These are phyloP conservation scores for Cydia fagiglandana DNA, from an alignment of 1,140 invertebrate genomes.

Conservation along the genomic window DNA sequence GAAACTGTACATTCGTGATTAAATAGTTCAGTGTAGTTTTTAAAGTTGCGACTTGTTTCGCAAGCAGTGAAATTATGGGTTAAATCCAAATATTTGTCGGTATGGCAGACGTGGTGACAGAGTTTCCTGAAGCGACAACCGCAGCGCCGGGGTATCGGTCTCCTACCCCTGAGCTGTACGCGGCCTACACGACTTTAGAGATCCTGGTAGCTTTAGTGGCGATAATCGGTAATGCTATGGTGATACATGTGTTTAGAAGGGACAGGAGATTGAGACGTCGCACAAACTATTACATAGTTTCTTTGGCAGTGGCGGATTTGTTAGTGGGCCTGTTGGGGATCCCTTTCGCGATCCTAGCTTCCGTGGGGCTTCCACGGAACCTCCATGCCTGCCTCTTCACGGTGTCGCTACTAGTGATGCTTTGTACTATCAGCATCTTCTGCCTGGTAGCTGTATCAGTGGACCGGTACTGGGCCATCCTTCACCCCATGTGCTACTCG, in stretches of 20 bases:
- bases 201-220: slow-evolving; percentile 89
- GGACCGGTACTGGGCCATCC: slow-evolving; percentile 95
- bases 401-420: slow-evolving; percentile 90
- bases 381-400: slow-evolving; percentile 92
- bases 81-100: slow-evolving; percentile 34
- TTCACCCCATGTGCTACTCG: slow-evolving; percentile 94
- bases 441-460: slow-evolving; percentile 94
- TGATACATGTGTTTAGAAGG: slow-evolving; percentile 89
- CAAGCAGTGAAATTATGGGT: slow-evolving; percentile 34
- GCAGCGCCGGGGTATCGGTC: slow-evolving; percentile 59
- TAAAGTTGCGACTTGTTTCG: slow-evolving; percentile 20
- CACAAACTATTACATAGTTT: slow-evolving; percentile 95
- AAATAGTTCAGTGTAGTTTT: not conserved
- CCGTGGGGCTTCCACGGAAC: slow-evolving; percentile 83
- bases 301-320: slow-evolving; percentile 91
- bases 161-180: slow-evolving; percentile 79
- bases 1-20: not conserved
- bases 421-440: slow-evolving; percentile 95
- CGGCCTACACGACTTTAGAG: slow-evolving; percentile 87
- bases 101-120: slow-evolving; percentile 48
- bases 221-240: slow-evolving; percentile 90
- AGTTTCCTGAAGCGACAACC: slow-evolving; percentile 42
- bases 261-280: slow-evolving; percentile 88
- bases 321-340: slow-evolving; percentile 89
- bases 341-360: slow-evolving; percentile 90